A percentile compares a stretch with the other conserved stretches of the same genome.
phyloP scores from a whole-genome alignment of 23 tunicate genomes.

The Styela clava region DNA sequence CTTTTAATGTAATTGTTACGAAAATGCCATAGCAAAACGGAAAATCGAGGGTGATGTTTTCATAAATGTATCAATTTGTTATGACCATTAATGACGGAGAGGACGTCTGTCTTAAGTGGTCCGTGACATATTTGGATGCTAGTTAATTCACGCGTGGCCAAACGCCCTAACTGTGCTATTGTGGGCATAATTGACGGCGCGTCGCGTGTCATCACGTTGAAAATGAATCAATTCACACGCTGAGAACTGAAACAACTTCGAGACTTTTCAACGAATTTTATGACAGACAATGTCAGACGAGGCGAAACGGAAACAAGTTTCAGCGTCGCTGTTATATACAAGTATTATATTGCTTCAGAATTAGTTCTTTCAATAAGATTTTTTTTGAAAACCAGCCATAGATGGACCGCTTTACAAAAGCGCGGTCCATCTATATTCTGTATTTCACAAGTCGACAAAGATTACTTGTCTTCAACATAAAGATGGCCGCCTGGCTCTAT shows the following conservation, averaged over 20 bases:
- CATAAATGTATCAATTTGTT: constrained; percentile 15
- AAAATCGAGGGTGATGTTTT: constrained; percentile 2
- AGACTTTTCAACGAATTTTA: not conserved
- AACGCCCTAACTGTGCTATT: not conserved
- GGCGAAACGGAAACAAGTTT: not conserved
- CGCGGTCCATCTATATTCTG: too few species aligned
- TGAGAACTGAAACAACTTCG: not conserved
- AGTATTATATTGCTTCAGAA: too few species aligned
- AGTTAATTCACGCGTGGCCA: constrained; percentile 2
- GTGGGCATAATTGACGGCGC: not conserved
- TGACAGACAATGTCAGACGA: not conserved
- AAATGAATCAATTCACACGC: not conserved
- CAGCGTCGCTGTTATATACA: too few species aligned
- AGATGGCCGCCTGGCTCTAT: too few species aligned
- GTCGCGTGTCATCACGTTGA: not conserved
- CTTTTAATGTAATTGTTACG: not conserved
- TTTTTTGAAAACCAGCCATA: too few species aligned
- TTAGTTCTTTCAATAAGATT: too few species aligned
- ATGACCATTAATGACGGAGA: not conserved
- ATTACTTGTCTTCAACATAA: too few species aligned
- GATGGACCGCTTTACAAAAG: too few species aligned
- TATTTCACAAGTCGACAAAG: too few species aligned
- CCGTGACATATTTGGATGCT: constrained; percentile 1
- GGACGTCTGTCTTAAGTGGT: constrained; percentile 11
- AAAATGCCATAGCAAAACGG: not conserved